Evolutionary conservation across 2,888 invertebrate genomes (phyloP), one percentile per base, ranked within the genome.

Genomic region (Tiphia femorata): DNA sequence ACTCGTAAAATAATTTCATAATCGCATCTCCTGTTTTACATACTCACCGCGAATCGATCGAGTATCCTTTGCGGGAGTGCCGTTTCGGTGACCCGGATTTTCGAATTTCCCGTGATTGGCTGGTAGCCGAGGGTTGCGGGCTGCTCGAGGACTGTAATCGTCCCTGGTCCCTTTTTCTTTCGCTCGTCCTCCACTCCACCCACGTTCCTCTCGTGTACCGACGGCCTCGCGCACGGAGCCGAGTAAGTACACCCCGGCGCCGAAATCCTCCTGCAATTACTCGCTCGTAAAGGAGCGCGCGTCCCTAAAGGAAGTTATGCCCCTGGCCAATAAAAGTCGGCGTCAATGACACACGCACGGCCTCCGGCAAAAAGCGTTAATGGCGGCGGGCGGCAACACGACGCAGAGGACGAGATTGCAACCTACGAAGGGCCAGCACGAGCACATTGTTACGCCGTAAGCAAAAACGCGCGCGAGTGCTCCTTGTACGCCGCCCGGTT

Each of bases 221-320:
- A 30, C 35, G 10, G 42, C 25, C 16, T 23, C 19, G 21, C 5
- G 40, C 41, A 38, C 25, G 43, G 46, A 50, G 16, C 17, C 41
- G 17, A 38, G 44, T 41, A 37, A 55, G 57, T 52, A 30, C 53
- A 54, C 51, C 61, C 57, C 23, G 60, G 52, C 54, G 63, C 64
- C 67, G 54, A 71, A 77, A 78, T 73, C 68, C 68, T 70, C 66
- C 66, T 67, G 69, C 75, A 78, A 79, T 79, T 77, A 79, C 72
- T 69, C 70, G 70, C 68, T 72, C 73, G 74, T 78, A 77, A 79
- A 79, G 67, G 65, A 58, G n/a, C n/a, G n/a, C n/a, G 67, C 64
- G 59, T 67, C 65, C 58, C 54, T 63, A 61, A 67, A 70, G 66
- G 65, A 70, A 67, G 62, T 64, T 63, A 66, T 65, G 70, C 65